Percentiles rank a stretch among this genome's conserved stretches.
These are phyloP conservation scores for Apomyelois bistriatella DNA, from an alignment of 2,888 invertebrate genomes.

Conservation along the genomic window DNA sequence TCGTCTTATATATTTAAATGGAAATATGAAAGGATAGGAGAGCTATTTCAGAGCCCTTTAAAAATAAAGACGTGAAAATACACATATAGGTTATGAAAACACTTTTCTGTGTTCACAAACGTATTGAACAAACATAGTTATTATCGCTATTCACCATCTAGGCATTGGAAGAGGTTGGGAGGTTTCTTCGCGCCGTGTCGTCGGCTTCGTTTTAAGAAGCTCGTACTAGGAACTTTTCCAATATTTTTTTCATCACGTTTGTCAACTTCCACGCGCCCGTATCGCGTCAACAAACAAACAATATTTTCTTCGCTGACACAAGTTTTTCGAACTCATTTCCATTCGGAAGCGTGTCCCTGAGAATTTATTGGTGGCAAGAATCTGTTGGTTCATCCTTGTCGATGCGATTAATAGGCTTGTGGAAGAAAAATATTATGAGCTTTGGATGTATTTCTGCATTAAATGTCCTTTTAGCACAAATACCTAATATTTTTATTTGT, in stretches of 20 bases:
- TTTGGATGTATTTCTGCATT: too few relatives aligned
- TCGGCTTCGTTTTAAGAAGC: conserved; percentile 43
- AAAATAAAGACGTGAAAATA: too few relatives aligned
- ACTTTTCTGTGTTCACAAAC: background rate
- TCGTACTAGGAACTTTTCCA: conserved; percentile 57
- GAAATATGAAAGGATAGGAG: too few relatives aligned
- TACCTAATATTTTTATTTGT: too few relatives aligned
- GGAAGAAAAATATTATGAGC: too few relatives aligned
- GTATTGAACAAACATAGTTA: background rate
- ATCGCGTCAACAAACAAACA: conserved; percentile 64
- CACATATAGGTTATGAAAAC: background rate
- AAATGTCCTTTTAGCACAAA: too few relatives aligned
- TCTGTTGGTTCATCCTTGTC: conserved; percentile 34
- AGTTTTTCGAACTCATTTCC: conserved; percentile 64
- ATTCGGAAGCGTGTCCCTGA: conserved; percentile 46
- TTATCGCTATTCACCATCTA: background rate
- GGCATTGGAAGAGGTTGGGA: background rate
- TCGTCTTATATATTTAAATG: too few relatives aligned
- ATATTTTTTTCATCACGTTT: conserved; percentile 71
- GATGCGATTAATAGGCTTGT: background rate
- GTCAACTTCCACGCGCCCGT: conserved; percentile 51
- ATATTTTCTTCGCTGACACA: conserved; percentile 54
- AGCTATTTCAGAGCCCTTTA: too few relatives aligned
- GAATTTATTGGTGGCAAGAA: conserved; percentile 47
- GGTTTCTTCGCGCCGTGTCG: conserved; percentile 29